Evolutionary conservation across 2,797 vertebrate species (phyloP).

Genomic region (Pteronotus mesoamericanus): DNA sequence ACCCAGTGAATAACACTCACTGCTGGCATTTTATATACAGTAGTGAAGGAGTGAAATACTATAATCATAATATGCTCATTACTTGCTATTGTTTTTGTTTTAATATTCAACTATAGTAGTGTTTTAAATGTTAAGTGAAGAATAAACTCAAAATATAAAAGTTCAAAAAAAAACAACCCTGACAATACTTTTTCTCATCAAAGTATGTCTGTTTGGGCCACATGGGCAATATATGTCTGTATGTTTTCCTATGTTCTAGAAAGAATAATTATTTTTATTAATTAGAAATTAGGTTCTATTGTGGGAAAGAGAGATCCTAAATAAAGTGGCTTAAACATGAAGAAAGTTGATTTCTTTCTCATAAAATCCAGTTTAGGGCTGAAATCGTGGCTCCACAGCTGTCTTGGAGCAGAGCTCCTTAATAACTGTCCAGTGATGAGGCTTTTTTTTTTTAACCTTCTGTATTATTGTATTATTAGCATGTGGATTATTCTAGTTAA

Average conservation of each 20-base stretch:
- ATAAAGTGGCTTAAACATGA: background rate
- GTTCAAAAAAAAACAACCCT: background rate
- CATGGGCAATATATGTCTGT: background rate
- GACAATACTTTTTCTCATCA: background rate
- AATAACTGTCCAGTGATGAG: background rate
- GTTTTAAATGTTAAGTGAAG: background rate
- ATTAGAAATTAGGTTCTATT: background rate
- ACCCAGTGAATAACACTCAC: background rate
- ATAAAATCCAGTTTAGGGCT: background rate
- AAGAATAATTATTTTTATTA: background rate
- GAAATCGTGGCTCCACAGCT: background rate
- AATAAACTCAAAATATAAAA: background rate
- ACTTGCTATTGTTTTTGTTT: background rate
- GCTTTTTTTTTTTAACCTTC: background rate
- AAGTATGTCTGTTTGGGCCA: background rate
- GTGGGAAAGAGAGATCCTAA: background rate
- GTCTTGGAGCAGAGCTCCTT: background rate
- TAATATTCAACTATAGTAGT: background rate
- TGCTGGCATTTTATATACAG: background rate
- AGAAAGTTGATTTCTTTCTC: background rate
- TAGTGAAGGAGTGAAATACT: background rate
- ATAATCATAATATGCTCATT: background rate
- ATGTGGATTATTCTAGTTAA: constrained; percentile 23
- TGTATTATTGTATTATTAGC: constrained; percentile 12
- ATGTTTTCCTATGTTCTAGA: background rate